phyloP scores from a whole-genome alignment of 2,797 vertebrate species.

The Platalea minor region DNA sequence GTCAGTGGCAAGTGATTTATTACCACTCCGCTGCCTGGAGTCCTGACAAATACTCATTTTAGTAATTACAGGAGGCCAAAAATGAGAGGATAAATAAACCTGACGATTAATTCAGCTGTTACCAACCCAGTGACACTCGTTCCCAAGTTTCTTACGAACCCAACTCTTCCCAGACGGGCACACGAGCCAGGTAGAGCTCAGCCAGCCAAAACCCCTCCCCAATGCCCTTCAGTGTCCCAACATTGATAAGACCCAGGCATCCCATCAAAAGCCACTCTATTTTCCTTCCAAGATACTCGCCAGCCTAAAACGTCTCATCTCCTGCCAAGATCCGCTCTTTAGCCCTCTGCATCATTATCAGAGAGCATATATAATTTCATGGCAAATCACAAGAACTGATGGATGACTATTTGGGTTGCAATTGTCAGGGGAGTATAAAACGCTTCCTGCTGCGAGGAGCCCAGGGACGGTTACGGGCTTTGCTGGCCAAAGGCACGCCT shows the following conservation, averaged over 20 bases:
- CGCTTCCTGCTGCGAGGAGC: not conserved
- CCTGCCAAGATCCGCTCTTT: constrained; percentile 56
- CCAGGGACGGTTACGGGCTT: not conserved
- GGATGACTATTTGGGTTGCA: not conserved
- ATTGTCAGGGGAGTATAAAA: constrained; percentile 6
- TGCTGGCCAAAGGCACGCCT: not conserved
- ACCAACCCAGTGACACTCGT: not conserved
- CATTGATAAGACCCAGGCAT: not conserved
- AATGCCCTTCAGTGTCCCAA: not conserved
- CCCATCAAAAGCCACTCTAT: not conserved
- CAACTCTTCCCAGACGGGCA: not conserved
- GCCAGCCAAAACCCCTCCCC: not conserved
- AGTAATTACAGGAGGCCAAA: constrained; percentile 3
- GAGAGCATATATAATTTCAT: constrained; percentile 4
- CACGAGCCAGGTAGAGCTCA: not conserved
- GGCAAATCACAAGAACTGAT: constrained; percentile 4
- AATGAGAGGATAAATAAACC: constrained; percentile 20
- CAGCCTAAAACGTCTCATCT: not conserved
- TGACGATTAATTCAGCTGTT: not conserved
- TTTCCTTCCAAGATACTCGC: not conserved
- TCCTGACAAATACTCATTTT: not conserved
- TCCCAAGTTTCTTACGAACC: not conserved
- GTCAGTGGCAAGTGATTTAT: constrained; percentile 5
- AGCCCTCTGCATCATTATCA: constrained; percentile 37
- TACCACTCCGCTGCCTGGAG: not conserved